These are phyloP conservation scores for Clarias magur DNA, from an alignment of 2,113 vertebrate genomes.

Conservation along the genomic window DNA sequence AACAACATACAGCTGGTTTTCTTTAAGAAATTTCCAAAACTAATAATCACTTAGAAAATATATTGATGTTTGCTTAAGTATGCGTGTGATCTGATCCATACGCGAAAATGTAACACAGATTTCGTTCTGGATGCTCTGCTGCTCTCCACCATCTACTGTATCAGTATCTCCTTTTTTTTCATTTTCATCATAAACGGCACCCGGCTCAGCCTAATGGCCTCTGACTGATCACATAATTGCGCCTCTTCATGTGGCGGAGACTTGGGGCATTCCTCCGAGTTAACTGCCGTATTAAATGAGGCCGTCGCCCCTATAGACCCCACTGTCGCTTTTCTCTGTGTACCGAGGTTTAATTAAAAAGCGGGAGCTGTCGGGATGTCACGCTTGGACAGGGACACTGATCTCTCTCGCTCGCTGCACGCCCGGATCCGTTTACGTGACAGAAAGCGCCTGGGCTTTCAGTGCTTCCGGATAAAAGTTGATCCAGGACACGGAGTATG, in stretches of 20 bases:
- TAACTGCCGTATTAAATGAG: constrained; percentile 65
- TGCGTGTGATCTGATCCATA: background rate
- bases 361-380: constrained; percentile 67
- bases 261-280: constrained; percentile 62
- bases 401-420: constrained; percentile 67
- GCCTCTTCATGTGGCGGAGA: constrained; percentile 50
- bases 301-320: constrained; percentile 55
- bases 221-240: constrained; percentile 68
- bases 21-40: background rate
- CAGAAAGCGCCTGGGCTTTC: constrained; percentile 57
- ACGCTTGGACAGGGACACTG: constrained; percentile 65
- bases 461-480: constrained; percentile 1
- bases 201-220: constrained; percentile 62
- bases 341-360: constrained; percentile 71
- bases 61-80: background rate
- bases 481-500: background rate
- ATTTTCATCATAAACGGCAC: constrained; percentile 59
- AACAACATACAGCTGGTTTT: background rate
- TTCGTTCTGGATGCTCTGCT: constrained; percentile 2
- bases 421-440: constrained; percentile 72
- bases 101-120: background rate
- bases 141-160: constrained; percentile 48
- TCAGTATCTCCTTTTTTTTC: constrained; percentile 56
- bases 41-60: background rate
- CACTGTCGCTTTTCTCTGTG: constrained; percentile 42